Evolutionary conservation across 1,140 invertebrate genomes (phyloP).

Genomic region (Lucilia sericata): DNA sequence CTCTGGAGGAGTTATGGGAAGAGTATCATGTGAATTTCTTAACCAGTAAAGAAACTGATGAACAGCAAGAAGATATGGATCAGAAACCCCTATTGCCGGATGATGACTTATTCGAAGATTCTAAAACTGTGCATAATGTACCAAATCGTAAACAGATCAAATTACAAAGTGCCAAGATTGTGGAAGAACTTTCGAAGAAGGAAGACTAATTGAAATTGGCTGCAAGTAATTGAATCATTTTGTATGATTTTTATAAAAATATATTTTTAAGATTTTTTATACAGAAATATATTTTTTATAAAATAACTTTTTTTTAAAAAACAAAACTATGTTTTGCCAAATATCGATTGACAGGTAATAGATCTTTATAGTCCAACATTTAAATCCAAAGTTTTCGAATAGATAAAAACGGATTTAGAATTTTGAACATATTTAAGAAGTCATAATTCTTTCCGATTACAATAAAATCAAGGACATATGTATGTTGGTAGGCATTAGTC

Average conservation of each 20-base stretch:
- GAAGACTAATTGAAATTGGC: conserved; percentile 50
- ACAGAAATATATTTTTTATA: conserved; percentile 5
- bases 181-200: conserved; percentile 60
- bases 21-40: conserved; percentile 60
- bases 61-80: conserved; percentile 44
- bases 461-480: too few relatives aligned
- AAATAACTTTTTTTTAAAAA: background rate
- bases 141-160: conserved; percentile 64
- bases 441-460: too few relatives aligned
- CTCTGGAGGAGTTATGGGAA: conserved; percentile 49
- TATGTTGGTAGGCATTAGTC: too few relatives aligned
- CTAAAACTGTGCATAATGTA: conserved; percentile 58
- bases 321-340: too few relatives aligned
- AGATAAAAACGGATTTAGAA: too few relatives aligned
- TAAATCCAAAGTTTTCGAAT: too few relatives aligned
- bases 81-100: conserved; percentile 49
- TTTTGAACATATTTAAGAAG: too few relatives aligned
- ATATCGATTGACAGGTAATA: too few relatives aligned
- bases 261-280: background rate
- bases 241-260: background rate
- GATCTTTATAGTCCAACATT: too few relatives aligned
- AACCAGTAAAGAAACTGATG: conserved; percentile 51
- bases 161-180: conserved; percentile 56
- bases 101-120: conserved; percentile 57
- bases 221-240: background rate